Evolutionary conservation across 2,797 vertebrate genomes (phyloP), one percentile per base, ranked within the genome.

Genomic region (Gymnocypris eckloni): DNA sequence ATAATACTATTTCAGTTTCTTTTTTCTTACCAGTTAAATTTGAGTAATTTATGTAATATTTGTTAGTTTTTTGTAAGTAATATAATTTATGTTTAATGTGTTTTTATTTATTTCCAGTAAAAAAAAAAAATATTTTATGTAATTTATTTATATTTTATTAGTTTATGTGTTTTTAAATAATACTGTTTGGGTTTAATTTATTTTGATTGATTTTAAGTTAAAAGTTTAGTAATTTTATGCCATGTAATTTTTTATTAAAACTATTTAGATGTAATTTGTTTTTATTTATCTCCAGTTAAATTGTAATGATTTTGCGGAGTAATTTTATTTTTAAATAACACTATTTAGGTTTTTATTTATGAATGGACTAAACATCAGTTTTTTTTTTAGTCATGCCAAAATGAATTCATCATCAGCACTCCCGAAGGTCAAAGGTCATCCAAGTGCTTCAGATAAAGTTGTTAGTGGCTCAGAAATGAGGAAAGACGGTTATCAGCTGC

Each of bases 391-490:
- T 72, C 18, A 85, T 72, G 22, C 13, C 22, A 52, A 77, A n/a
- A 7, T 8, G 8, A 59, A 77, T 76, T 20, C 48, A 9, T 15
- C 8, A 20, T 52, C 6, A 6, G 4, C 61, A 52, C 79, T n/a
- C 52, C 52, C 6, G 2, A 56, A 56, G 75, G 52, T 77, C 75
- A 77, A 77, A 77, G 66, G 45, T 81, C 61, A 81, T 50, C 15
- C 28, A 37, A 67, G 64, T 7, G 64, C 28, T 67, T 67, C 25
- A 67, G 41, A 81, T n/a, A 54, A 25, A 56, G 8, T 15, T 70
- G 82, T 76, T 66, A 75, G 25, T 73, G 43, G 28, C 9, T 15
- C 50, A 85, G 72, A 83, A 78, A 71, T 69, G 22, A 80, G 67
- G 66, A 86, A 69, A 70, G 75, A 22, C 16, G 45, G 50, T 54